Evolutionary conservation across 2,888 invertebrate species (phyloP).

Genomic region (Cistogaster globosa): DNA sequence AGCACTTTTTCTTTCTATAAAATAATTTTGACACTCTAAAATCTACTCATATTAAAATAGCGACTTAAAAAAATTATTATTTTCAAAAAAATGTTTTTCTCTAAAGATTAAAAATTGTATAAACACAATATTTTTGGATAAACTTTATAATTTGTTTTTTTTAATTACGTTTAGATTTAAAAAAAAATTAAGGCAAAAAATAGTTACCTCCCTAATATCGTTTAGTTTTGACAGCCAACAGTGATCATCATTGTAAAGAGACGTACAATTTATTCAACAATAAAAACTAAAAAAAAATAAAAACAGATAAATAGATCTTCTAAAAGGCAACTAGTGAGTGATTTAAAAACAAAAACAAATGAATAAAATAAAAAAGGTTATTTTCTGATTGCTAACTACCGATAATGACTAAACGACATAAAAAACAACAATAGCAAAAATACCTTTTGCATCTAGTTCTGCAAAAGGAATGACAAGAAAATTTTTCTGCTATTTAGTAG

Average conservation of each 20-base stretch:
- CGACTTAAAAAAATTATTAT: too few species aligned
- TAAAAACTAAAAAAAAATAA: conserved; percentile 20
- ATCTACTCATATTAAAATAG: too few species aligned
- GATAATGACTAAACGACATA: conserved; percentile 45
- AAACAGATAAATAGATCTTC: conserved; percentile 31
- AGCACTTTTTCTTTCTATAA: too few species aligned
- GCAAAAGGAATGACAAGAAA: background rate
- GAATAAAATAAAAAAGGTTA: background rate
- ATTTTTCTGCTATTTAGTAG: conserved; percentile 11
- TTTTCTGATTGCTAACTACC: conserved; percentile 42
- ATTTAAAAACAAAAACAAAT: conserved; percentile 8
- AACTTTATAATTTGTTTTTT: too few species aligned
- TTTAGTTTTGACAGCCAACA: background rate
- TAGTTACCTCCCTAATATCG: conserved; percentile 6
- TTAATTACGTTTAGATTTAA: too few species aligned
- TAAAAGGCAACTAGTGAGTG: conserved; percentile 35
- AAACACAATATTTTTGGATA: too few species aligned
- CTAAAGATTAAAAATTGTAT: too few species aligned
- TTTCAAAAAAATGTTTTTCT: too few species aligned
- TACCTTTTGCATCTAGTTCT: background rate
- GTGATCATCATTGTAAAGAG: background rate
- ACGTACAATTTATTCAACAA: conserved; percentile 41
- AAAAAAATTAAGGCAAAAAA: too few species aligned
- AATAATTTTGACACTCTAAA: too few species aligned
- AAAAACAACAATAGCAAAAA: conserved; percentile 18